phyloP scores from a whole-genome alignment of 2,797 vertebrate genomes.

The Coranthus polyacanthus region DNA sequence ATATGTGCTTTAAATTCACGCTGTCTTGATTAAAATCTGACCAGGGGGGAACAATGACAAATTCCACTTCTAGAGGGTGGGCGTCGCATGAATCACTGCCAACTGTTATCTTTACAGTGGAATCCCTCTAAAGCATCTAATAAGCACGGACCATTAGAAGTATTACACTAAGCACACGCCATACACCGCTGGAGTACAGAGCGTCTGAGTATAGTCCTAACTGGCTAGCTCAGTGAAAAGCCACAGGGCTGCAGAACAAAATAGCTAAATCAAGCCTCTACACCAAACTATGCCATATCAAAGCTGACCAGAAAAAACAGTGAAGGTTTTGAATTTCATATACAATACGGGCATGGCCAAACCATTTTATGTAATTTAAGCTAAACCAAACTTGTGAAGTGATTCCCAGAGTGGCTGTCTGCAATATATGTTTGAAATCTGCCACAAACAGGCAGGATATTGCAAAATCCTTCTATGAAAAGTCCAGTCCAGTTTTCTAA shows the following conservation, averaged over 20 bases:
- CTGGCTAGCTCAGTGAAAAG: not conserved
- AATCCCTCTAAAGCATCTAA: constrained; percentile 1
- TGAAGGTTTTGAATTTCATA: not conserved
- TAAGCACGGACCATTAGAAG: not conserved
- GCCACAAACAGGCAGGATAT: too few species aligned
- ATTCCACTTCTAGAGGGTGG: constrained; percentile 1
- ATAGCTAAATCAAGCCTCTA: not conserved
- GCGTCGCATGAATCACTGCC: not conserved
- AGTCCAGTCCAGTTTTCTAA: not conserved
- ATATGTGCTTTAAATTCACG: not conserved
- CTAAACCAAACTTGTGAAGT: too few species aligned
- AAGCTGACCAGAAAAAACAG: not conserved
- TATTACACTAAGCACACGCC: not conserved
- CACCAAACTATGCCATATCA: not conserved
- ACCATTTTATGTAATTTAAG: not conserved
- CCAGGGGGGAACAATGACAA: not conserved
- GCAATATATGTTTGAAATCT: too few species aligned
- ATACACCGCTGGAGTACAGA: not conserved
- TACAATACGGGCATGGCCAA: not conserved
- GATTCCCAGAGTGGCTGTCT: too few species aligned
- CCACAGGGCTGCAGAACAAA: not conserved
- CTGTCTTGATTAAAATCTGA: not conserved
- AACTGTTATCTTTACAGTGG: not conserved
- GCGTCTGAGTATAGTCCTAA: not conserved
- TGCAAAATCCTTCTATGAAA: too few species aligned